These are phyloP conservation scores for Chloroceryle inda DNA, from an alignment of 2,797 vertebrate genomes.

Conservation along the genomic window DNA sequence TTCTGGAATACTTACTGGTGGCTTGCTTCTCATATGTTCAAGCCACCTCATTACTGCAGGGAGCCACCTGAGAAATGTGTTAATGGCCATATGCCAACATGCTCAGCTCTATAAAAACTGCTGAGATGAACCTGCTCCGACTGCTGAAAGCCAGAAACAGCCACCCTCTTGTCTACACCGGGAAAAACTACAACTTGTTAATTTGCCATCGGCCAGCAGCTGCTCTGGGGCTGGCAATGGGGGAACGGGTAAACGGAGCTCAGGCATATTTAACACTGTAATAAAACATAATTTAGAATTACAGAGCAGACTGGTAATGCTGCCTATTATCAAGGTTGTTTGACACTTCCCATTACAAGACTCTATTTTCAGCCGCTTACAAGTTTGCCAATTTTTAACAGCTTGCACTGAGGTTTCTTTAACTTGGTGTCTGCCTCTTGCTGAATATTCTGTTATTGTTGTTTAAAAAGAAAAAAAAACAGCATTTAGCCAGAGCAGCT, in stretches of 20 bases:
- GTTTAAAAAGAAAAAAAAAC: neutral
- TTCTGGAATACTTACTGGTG: no score
- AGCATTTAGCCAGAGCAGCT: slow-evolving; percentile 9
- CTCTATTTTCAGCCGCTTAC: slow-evolving; percentile 53
- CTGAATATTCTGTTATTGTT: slow-evolving; percentile 49
- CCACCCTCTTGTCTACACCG: slow-evolving; percentile 45
- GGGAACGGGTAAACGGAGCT: slow-evolving; percentile 41
- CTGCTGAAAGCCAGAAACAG: slow-evolving; percentile 64
- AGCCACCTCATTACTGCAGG: slow-evolving; percentile 22
- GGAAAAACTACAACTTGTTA: slow-evolving; percentile 57
- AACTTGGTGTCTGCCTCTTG: slow-evolving; percentile 24
- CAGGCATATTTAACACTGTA: slow-evolving; percentile 62
- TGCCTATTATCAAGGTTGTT: slow-evolving; percentile 66
- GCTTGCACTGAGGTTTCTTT: slow-evolving; percentile 58
- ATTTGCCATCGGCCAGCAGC: slow-evolving; percentile 64
- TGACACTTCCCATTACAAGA: slow-evolving; percentile 66
- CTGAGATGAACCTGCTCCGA: slow-evolving; percentile 57
- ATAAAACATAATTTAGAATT: slow-evolving; percentile 70
- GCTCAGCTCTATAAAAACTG: neutral
- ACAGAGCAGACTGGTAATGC: slow-evolving; percentile 65
- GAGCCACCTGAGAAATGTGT: slow-evolving; percentile 68
- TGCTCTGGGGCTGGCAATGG: slow-evolving; percentile 55
- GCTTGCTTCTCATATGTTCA: neutral
- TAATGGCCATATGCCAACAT: slow-evolving; percentile 50
- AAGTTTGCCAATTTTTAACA: slow-evolving; percentile 66